These are phyloP conservation scores for Ptychoptera contaminata DNA, from an alignment of 2,888 invertebrate genomes.

Conservation along the genomic window DNA sequence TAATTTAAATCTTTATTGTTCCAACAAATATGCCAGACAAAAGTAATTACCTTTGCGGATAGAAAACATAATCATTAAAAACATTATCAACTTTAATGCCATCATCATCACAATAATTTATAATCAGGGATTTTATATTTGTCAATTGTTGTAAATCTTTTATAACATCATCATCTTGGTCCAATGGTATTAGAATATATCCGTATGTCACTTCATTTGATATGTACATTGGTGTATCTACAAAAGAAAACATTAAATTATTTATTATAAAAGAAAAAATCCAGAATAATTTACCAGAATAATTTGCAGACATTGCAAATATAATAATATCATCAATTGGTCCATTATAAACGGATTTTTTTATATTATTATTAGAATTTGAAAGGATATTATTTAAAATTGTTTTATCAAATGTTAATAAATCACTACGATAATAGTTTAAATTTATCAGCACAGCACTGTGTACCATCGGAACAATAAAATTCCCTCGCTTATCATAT, in stretches of 20 bases:
- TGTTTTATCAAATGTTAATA: slow-evolving; percentile 52
- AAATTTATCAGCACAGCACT: slow-evolving; percentile 71
- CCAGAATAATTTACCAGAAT: slow-evolving; percentile 26
- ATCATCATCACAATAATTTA: slow-evolving; percentile 39
- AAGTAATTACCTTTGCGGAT: slow-evolving; percentile 25
- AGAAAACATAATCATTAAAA: slow-evolving; percentile 25
- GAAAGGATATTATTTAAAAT: slow-evolving; percentile 9
- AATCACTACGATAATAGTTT: slow-evolving; percentile 37
- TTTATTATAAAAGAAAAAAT: too few species aligned
- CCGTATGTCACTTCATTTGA: slow-evolving; percentile 76
- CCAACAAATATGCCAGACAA: too few species aligned
- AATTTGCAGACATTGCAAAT: slow-evolving; percentile 71
- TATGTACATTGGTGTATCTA: slow-evolving; percentile 43
- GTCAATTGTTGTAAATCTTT: slow-evolving; percentile 55
- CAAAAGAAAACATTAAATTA: too few species aligned
- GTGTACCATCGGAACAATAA: slow-evolving; percentile 81
- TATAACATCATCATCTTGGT: slow-evolving; percentile 43
- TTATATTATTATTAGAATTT: background rate
- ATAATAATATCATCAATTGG: slow-evolving; percentile 85
- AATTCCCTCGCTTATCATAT: slow-evolving; percentile 53
- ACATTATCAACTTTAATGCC: slow-evolving; percentile 28
- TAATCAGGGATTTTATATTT: slow-evolving; percentile 59
- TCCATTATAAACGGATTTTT: slow-evolving; percentile 48
- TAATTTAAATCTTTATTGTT: too few species aligned
- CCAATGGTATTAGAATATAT: slow-evolving; percentile 65